Evolutionary conservation across 2,113 vertebrate genomes (phyloP).

Genomic region (Girardinichthys multiradiatus): DNA sequence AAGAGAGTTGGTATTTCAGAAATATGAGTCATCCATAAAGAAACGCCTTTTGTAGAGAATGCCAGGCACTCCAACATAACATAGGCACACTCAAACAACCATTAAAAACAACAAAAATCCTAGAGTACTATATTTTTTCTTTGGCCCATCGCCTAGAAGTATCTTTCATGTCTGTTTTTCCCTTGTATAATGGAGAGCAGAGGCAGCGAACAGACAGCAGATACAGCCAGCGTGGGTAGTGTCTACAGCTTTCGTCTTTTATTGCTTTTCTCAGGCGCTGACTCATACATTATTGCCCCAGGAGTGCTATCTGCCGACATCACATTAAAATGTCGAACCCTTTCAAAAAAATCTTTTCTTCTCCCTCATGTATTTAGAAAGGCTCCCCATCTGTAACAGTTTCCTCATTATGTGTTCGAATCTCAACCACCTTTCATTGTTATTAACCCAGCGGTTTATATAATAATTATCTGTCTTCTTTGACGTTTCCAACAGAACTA

Average conservation of each 20-base stretch:
- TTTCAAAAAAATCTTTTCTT: conserved; percentile 15
- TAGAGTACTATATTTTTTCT: not conserved
- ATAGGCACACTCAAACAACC: not conserved
- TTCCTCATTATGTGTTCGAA: conserved; percentile 26
- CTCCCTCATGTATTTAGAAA: not conserved
- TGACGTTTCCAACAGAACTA: conserved; percentile 35
- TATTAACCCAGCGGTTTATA: not conserved
- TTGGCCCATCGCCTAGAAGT: conserved; percentile 4
- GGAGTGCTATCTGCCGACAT: conserved; percentile 39
- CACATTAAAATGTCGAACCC: conserved; percentile 40
- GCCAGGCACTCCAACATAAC: conserved; percentile 10
- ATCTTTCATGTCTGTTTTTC: not conserved
- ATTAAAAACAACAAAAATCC: not conserved
- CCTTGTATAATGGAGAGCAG: conserved; percentile 10
- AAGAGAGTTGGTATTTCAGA: conserved; percentile 39
- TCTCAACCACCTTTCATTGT: conserved; percentile 23
- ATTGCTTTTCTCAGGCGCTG: conserved; percentile 52
- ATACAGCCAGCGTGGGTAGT: conserved; percentile 34
- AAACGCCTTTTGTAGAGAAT: conserved; percentile 9
- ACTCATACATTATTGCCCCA: conserved; percentile 51
- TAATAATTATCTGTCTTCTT: conserved; percentile 27
- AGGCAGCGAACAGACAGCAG: conserved; percentile 7
- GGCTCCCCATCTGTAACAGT: conserved; percentile 7
- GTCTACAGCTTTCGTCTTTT: conserved; percentile 28
- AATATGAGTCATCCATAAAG: conserved; percentile 42